phyloP scores from a whole-genome alignment of 2,888 invertebrate genomes.

The Scaptomyza reducta region DNA sequence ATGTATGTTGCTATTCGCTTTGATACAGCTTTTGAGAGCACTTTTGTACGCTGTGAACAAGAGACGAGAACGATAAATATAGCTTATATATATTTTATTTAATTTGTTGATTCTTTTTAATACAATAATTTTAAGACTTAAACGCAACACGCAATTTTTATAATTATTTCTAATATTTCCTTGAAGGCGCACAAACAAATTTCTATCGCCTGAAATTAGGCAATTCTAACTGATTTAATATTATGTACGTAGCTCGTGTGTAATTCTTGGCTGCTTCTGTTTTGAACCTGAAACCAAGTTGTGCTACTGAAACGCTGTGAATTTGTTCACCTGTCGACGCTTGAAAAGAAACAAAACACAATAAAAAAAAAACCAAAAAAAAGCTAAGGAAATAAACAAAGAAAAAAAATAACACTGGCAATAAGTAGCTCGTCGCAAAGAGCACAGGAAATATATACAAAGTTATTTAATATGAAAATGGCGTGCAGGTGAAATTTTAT shows the following conservation, averaged over 20 bases:
- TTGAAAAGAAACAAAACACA: constrained; percentile 50
- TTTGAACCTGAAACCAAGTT: constrained; percentile 27
- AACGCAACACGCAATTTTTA: too few relatives aligned
- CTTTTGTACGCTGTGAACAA: background rate
- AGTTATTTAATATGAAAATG: constrained; percentile 79
- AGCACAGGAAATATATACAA: constrained; percentile 70
- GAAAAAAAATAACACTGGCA: constrained; percentile 23
- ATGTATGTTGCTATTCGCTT: constrained; percentile 7
- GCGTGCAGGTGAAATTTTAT: constrained; percentile 73
- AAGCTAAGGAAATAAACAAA: constrained; percentile 1
- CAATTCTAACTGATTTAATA: constrained; percentile 21
- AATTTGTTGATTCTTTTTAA: too few relatives aligned
- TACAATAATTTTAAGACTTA: too few relatives aligned
- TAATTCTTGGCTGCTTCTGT: constrained; percentile 7
- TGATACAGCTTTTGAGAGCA: constrained; percentile 15
- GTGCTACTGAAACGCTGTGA: constrained; percentile 56
- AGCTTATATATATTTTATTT: background rate
- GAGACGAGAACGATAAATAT: background rate
- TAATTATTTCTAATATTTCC: too few relatives aligned
- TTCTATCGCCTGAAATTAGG: constrained; percentile 12
- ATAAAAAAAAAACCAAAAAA: constrained; percentile 16
- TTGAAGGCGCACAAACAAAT: constrained; percentile 14
- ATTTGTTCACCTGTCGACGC: constrained; percentile 68
- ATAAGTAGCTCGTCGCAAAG: constrained; percentile 42
- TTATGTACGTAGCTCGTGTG: constrained; percentile 18